Evolutionary conservation across 1,140 invertebrate species (phyloP).

Genomic region (Proales similis): DNA sequence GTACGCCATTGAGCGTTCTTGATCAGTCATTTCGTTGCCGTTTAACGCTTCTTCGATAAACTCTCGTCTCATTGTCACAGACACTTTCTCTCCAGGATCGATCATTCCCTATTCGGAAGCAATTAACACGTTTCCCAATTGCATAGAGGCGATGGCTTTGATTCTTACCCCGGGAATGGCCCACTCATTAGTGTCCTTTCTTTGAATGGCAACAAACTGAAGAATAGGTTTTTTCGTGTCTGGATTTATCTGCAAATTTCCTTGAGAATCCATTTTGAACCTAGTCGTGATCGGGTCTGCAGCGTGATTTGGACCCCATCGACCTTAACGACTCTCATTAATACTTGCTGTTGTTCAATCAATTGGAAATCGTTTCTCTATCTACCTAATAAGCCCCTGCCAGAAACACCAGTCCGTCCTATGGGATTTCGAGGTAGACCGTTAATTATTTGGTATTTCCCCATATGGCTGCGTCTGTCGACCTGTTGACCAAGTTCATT

Average conservation of each 20-base stretch:
- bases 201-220: slow-evolving; percentile 63
- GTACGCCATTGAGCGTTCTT: slow-evolving; percentile 49
- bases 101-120: slow-evolving; percentile 58
- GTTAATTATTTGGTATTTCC: slow-evolving; percentile 59
- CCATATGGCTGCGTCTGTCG: slow-evolving; percentile 65
- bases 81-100: slow-evolving; percentile 69
- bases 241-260: slow-evolving; percentile 59
- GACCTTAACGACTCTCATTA: slow-evolving; percentile 52
- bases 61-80: slow-evolving; percentile 60
- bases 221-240: slow-evolving; percentile 10
- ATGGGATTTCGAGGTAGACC: slow-evolving; percentile 58
- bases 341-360: neutral
- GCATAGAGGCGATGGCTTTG: neutral
- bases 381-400: slow-evolving; percentile 54
- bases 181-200: slow-evolving; percentile 74
- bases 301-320: slow-evolving; percentile 86
- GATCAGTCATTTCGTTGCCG: slow-evolving; percentile 56
- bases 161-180: slow-evolving; percentile 71
- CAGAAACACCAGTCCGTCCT: slow-evolving; percentile 66
- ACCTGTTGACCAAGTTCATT: neutral
- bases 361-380: neutral
- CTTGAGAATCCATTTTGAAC: slow-evolving; percentile 20
- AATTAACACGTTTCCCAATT: neutral
- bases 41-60: slow-evolving; percentile 83
- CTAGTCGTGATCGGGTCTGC: slow-evolving; percentile 75